Evolutionary conservation across 2,797 vertebrate genomes (phyloP), one percentile per base, ranked within the genome.

Genomic region (Picus viridis): DNA sequence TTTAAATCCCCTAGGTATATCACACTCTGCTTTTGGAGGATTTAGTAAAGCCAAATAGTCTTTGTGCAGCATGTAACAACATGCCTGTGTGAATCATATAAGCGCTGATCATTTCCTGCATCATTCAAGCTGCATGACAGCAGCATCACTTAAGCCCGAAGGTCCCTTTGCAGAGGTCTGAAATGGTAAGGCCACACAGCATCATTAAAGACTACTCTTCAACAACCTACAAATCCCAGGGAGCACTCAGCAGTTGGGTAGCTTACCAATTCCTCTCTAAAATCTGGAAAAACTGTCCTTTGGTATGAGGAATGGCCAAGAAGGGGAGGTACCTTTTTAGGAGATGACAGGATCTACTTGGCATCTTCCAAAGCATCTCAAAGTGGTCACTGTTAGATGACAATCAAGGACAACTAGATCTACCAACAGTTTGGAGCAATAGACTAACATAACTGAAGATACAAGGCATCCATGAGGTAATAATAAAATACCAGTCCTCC

Each of bases 191-290:
- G 39, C 23, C 32, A 43, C 1, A 1, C 0, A 0, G 43, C 47
- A 70, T 23, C 2, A 0, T 4, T 71, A n/a, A 79, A 76, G 16
- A 67, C 16, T 65, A 8, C 27, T 51, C 59, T 69, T 16, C 7
- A 69, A 15, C 16, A 77, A 22, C 29, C 32, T 4, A 29, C 20
- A 43, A 13, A 16, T 12, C 23, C 16, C 27, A 5, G 2, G 18
- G 39, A 82, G 23, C 0, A 0, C 27, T 10, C 36, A 91, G 77
- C 27, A 43, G 10, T 2, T 49, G 67, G 16, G 69, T 0, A 70
- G 39, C 30, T 83, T 14, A 65, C 8, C 4, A 3, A 9, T 5
- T 53, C 54, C 53, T 67, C 62, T 64, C 36, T 18, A 54, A 77
- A 70, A 79, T 36, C 41, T 82, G 51, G 26, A 41, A 70, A 51